Base-by-base conservation (phyloP, 2,888 invertebrate species). In the Cheilosia pagana region DNA sequence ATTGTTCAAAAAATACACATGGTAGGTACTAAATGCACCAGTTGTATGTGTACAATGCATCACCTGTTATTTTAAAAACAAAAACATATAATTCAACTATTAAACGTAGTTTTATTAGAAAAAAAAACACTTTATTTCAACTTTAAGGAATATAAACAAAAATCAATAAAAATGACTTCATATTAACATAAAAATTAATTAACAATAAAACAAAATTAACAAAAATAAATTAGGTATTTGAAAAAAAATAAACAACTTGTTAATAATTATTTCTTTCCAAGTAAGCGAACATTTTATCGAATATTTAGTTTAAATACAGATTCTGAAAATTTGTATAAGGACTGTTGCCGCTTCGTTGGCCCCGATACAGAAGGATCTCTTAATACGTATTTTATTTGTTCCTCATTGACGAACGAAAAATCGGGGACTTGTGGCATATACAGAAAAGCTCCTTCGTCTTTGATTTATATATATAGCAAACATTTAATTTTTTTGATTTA, bases 301-400 rank as follows among this genome's bases (percentile, higher is more conserved):
- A n/a, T 28, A 28, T 53, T 53, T 28, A 28, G 28, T 14, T 53
- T 53, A n/a, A 0, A 10, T 4, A 53, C 25, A 53, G 10, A 28
- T 53, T 53, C 53, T n/a, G 25, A 1, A 7, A 53, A 53, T 53
- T 53, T 28, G 28, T 28, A 53, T 7, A 14, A 28, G 1, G 52
- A 52, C 25, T 52, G 28, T 25, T 52, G n/a, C 14, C 52, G 52
- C 6, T 52, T 52, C n/a, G 25, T 52, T 52, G 52, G 28, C n/a
- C 52, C 52, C 52, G 14, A 52, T n/a, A 52, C 28, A 52, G 3
- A 7, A 52, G 52, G 52, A 52, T 52, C 52, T n/a, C 28, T 28
- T 14, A 52, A 52, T 6, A 52, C 7, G n/a, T 52, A 52, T 14
- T 52, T 52, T 12, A 52, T 52, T 12, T 52, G 14, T 14, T 41